These are phyloP conservation scores for Rhyacophila evoluta DNA, from an alignment of 2,888 invertebrate species.

Conservation along the genomic window DNA sequence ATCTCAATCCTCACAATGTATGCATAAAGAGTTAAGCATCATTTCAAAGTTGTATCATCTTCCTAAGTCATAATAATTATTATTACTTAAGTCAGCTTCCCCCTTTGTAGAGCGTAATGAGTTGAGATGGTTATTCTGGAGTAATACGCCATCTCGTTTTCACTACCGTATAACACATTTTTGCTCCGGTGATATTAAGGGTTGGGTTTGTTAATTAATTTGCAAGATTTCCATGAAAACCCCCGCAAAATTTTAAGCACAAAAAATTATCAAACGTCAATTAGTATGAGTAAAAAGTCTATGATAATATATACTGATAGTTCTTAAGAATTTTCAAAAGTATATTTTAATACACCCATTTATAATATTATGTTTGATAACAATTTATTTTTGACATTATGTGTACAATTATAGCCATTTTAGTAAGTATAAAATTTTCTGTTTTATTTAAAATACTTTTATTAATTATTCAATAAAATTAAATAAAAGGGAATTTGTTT, in stretches of 20 bases:
- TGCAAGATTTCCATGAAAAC: slow-evolving; percentile 20
- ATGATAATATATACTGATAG: too few relatives aligned
- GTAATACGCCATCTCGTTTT: slow-evolving; percentile 23
- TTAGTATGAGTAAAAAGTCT: not conserved
- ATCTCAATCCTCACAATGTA: slow-evolving; percentile 15
- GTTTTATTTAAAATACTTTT: too few relatives aligned
- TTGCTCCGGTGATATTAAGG: slow-evolving; percentile 5
- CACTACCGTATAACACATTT: slow-evolving; percentile 26
- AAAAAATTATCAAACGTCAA: not conserved
- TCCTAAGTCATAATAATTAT: slow-evolving; percentile 48
- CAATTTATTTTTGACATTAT: too few relatives aligned
- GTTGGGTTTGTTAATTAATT: slow-evolving; percentile 16
- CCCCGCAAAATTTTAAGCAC: too few relatives aligned
- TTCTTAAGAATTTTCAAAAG: too few relatives aligned
- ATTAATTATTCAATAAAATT: too few relatives aligned
- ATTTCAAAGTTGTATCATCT: slow-evolving; percentile 31
- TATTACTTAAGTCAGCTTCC: slow-evolving; percentile 36
- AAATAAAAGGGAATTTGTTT: not conserved
- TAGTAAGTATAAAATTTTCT: too few relatives aligned
- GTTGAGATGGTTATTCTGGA: slow-evolving; percentile 38
- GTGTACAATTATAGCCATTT: too few relatives aligned
- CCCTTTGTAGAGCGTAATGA: slow-evolving; percentile 31
- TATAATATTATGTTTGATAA: too few relatives aligned
- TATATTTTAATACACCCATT: too few relatives aligned
- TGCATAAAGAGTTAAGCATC: slow-evolving; percentile 24